phyloP scores from a whole-genome alignment of 2,113 vertebrate species.

The Catharus fuscescens region DNA sequence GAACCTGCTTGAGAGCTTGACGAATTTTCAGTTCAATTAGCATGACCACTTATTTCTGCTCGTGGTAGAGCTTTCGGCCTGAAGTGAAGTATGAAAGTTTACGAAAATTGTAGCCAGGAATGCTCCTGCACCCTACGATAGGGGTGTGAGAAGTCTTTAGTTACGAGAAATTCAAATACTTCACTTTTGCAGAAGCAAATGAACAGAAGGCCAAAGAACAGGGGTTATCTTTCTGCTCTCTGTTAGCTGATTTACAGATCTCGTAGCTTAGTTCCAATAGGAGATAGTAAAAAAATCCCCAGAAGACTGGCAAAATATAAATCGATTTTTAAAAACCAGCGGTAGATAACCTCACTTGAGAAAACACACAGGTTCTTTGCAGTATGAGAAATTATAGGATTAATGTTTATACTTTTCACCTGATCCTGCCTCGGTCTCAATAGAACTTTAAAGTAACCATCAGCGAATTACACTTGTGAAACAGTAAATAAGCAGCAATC shows the following conservation, averaged over 20 bases:
- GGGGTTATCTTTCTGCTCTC: neutral
- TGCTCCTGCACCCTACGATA: fast-evolving
- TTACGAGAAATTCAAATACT: fast-evolving
- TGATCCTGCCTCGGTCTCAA: neutral
- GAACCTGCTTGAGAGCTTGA: neutral
- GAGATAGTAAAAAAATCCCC: neutral
- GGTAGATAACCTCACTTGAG: too few species aligned
- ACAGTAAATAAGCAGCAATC: too few species aligned
- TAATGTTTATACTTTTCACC: neutral
- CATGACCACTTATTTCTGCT: neutral
- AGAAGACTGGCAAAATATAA: neutral
- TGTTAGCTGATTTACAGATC: neutral
- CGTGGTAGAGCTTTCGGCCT: neutral
- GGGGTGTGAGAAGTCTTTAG: neutral
- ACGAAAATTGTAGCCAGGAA: too few species aligned
- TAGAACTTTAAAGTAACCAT: fast-evolving
- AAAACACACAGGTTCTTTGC: neutral
- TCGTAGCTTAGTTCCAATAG: neutral
- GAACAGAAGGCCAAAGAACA: neutral
- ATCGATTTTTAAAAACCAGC: neutral
- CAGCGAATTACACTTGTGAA: neutral
- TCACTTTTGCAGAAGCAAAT: neutral
- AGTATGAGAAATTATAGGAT: fast-evolving
- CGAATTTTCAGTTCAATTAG: neutral
- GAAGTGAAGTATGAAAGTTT: neutral